Percentiles rank a stretch among this genome's conserved stretches.
These are phyloP conservation scores for Globodera ellingtonae DNA, from an alignment of 1,140 invertebrate species.

Conservation along the genomic window DNA sequence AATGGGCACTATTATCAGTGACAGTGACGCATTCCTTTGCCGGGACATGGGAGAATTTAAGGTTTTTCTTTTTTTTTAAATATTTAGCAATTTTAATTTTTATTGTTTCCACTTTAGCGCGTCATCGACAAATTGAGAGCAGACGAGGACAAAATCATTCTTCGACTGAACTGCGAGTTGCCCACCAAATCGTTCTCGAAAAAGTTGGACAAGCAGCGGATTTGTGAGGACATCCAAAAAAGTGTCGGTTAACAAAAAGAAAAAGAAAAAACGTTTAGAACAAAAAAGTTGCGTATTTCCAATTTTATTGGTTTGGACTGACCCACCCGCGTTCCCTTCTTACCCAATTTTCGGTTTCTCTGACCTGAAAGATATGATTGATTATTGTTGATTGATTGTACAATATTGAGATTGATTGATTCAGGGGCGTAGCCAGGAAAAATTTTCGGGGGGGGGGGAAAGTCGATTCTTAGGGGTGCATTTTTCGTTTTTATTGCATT, in stretches of 20 bases:
- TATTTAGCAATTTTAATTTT: not conserved
- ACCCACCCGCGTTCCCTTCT: no score
- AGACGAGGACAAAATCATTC: constrained; percentile 45
- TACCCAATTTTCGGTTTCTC: no score
- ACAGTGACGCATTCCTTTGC: constrained; percentile 12
- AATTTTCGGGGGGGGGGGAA: no score
- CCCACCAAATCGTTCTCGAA: constrained; percentile 47
- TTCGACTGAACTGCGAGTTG: constrained; percentile 49
- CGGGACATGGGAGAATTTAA: constrained; percentile 29
- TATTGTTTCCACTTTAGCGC: constrained; percentile 29
- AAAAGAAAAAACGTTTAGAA: not conserved
- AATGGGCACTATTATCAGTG: no score
- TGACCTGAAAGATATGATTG: not conserved
- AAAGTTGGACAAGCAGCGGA: constrained; percentile 39
- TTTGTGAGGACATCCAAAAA: constrained; percentile 46
- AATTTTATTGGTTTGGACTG: no score
- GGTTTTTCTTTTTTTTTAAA: constrained; percentile 5
- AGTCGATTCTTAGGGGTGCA: no score
- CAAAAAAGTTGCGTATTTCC: no score
- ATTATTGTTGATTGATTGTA: not conserved
- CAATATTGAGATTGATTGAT: not conserved
- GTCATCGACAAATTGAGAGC: constrained; percentile 39
- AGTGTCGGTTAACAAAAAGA: constrained; percentile 27
- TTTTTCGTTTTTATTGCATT: not conserved
- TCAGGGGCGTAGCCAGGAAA: no score